Evolutionary conservation across 1,140 invertebrate genomes (phyloP).

Genomic region (Leptestheria dahalacensis): DNA sequence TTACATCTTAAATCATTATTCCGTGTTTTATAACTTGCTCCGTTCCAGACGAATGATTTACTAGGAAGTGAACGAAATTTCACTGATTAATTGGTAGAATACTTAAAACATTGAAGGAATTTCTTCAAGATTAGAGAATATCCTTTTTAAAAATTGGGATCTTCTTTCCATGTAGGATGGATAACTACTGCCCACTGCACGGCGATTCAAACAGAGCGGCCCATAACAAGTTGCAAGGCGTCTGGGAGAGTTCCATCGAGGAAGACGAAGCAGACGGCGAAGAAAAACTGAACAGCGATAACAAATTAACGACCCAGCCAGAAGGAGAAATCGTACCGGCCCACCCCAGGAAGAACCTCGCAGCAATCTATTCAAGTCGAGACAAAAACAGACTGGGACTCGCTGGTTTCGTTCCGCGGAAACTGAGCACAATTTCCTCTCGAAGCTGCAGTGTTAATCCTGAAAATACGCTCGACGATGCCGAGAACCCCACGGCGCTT

Average conservation of each 20-base stretch:
- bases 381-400: constrained; percentile 12
- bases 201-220: too few relatives aligned
- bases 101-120: too few relatives aligned
- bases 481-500: background rate
- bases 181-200: constrained; percentile 8
- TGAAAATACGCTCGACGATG: background rate
- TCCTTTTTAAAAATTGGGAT: too few relatives aligned
- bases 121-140: too few relatives aligned
- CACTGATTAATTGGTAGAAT: too few relatives aligned
- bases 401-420: constrained; percentile 20
- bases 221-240: too few relatives aligned
- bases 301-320: constrained; percentile 15
- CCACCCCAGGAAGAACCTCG: constrained; percentile 6
- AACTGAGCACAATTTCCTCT: constrained; percentile 25
- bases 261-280: constrained; percentile 15
- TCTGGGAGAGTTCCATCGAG: constrained; percentile 12
- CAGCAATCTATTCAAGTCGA: constrained; percentile 16
- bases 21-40: too few relatives aligned
- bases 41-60: too few relatives aligned
- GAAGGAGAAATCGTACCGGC: constrained; percentile 13
- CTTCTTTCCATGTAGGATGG: background rate
- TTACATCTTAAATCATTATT: too few relatives aligned
- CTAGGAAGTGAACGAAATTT: too few relatives aligned
- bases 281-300: background rate
- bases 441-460: constrained; percentile 16